phyloP scores from a whole-genome alignment of 2,113 vertebrate genomes.

The Speoplatyrhinus poulsoni region DNA sequence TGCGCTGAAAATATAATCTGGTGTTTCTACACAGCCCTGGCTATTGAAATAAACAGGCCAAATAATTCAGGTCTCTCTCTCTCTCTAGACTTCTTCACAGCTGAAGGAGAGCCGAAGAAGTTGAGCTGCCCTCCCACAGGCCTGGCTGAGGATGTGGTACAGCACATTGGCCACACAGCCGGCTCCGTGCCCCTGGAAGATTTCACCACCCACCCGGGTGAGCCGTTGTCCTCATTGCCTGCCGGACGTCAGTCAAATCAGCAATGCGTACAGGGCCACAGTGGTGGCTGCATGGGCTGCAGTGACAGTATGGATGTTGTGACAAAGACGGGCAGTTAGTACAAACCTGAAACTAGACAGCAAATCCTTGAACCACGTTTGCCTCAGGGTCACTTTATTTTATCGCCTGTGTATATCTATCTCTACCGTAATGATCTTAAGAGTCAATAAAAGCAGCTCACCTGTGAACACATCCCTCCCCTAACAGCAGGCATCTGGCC shows the following conservation, averaged over 20 bases:
- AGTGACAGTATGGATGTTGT: background rate
- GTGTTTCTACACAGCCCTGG: no score
- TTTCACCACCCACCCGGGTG: constrained; percentile 85
- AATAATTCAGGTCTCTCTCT: background rate
- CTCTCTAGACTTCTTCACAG: constrained; percentile 84
- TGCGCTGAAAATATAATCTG: no score
- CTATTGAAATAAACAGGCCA: background rate
- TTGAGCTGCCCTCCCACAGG: constrained; percentile 87
- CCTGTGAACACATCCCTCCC: constrained; percentile 23
- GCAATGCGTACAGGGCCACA: background rate
- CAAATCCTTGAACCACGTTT: constrained; percentile 16
- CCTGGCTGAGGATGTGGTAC: constrained; percentile 80
- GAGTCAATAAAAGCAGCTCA: constrained; percentile 30
- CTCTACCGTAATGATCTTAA: constrained; percentile 1
- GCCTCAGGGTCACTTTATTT: constrained; percentile 15
- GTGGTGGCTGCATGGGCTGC: background rate
- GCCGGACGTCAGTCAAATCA: background rate
- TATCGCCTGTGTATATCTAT: constrained; percentile 18
- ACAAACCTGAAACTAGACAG: no score
- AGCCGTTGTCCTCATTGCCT: constrained; percentile 9
- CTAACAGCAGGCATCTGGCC: constrained; percentile 9
- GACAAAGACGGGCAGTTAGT: background rate
- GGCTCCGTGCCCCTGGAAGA: constrained; percentile 88
- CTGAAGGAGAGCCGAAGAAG: constrained; percentile 85
- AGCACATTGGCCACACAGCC: constrained; percentile 83